These are phyloP conservation scores for Epistrophella euchroma DNA, from an alignment of 2,888 invertebrate species.

Conservation along the genomic window DNA sequence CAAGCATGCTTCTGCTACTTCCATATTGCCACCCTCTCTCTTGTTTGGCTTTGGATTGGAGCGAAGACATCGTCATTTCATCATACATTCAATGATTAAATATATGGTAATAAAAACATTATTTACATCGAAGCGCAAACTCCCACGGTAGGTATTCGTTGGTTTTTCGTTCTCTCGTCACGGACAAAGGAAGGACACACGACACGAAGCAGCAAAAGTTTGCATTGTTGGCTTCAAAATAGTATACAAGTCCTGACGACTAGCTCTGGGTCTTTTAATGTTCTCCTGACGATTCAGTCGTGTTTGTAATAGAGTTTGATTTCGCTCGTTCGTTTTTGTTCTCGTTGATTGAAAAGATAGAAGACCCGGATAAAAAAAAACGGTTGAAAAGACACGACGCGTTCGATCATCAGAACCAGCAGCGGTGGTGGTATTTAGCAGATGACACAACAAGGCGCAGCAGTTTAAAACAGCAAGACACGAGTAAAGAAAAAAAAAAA, in stretches of 20 bases:
- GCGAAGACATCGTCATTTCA: constrained; percentile 16
- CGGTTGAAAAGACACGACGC: constrained; percentile 62
- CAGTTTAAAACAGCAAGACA: constrained; percentile 52
- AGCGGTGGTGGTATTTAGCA: constrained; percentile 68
- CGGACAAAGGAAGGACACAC: constrained; percentile 72
- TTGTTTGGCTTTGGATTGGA: neutral
- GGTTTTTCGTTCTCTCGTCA: constrained; percentile 39
- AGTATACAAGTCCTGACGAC: constrained; percentile 38
- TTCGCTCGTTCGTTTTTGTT: constrained; percentile 23
- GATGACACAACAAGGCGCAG: constrained; percentile 72
- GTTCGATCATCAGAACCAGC: constrained; percentile 46
- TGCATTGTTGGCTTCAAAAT: constrained; percentile 43
- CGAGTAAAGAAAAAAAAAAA: constrained; percentile 47
- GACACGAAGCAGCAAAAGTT: constrained; percentile 56
- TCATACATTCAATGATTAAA: constrained; percentile 50
- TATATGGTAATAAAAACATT: constrained; percentile 24
- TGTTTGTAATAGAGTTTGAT: constrained; percentile 37
- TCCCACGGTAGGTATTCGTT: constrained; percentile 18
- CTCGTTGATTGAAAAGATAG: constrained; percentile 59
- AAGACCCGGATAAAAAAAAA: constrained; percentile 71
- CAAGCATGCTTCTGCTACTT: constrained; percentile 22
- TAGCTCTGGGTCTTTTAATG: constrained; percentile 29
- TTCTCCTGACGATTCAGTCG: constrained; percentile 37
- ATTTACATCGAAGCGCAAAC: constrained; percentile 57
- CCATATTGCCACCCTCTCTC: constrained; percentile 30